These are phyloP conservation scores for Ormia ochracea DNA, from an alignment of 2,888 invertebrate species.

Conservation along the genomic window DNA sequence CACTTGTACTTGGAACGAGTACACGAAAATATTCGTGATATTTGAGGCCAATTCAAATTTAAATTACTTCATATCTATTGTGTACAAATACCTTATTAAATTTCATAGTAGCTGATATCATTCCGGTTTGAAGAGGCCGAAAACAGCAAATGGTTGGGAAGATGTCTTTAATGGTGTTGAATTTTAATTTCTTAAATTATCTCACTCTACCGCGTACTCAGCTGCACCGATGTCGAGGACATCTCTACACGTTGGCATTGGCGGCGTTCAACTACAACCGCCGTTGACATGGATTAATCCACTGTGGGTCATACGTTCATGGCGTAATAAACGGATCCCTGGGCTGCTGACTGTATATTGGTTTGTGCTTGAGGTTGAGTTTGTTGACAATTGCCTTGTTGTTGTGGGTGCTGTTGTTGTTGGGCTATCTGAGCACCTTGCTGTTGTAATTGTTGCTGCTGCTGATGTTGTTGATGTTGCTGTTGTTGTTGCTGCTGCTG, in stretches of 20 bases:
- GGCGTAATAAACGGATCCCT: slow-evolving; percentile 85
- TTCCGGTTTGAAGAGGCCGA: slow-evolving; percentile 19
- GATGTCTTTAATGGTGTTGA: neutral
- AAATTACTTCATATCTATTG: slow-evolving; percentile 37
- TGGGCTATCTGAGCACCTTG: slow-evolving; percentile 56
- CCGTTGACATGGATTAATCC: slow-evolving; percentile 75
- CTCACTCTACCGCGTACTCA: slow-evolving; percentile 67
- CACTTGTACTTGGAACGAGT: neutral
- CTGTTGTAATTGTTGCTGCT: slow-evolving; percentile 77
- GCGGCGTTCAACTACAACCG: slow-evolving; percentile 74
- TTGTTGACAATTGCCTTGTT: slow-evolving; percentile 62
- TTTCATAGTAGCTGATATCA: slow-evolving; percentile 57
- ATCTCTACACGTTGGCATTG: slow-evolving; percentile 74
- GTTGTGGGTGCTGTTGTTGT: slow-evolving; percentile 66
- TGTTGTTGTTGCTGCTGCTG: slow-evolving; percentile 71
- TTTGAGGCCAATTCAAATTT: slow-evolving; percentile 18
- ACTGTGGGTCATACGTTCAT: slow-evolving; percentile 90
- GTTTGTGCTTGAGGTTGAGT: slow-evolving; percentile 63
- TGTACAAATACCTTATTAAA: slow-evolving; percentile 47
- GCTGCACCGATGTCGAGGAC: slow-evolving; percentile 73
- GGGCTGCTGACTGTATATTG: slow-evolving; percentile 65
- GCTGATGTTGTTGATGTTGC: slow-evolving; percentile 71
- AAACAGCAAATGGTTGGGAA: slow-evolving; percentile 1
- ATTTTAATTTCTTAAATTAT: slow-evolving; percentile 25
- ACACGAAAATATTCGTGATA: neutral